phyloP scores from a whole-genome alignment of 2,113 vertebrate genomes.

The Corythornis cristatus region DNA sequence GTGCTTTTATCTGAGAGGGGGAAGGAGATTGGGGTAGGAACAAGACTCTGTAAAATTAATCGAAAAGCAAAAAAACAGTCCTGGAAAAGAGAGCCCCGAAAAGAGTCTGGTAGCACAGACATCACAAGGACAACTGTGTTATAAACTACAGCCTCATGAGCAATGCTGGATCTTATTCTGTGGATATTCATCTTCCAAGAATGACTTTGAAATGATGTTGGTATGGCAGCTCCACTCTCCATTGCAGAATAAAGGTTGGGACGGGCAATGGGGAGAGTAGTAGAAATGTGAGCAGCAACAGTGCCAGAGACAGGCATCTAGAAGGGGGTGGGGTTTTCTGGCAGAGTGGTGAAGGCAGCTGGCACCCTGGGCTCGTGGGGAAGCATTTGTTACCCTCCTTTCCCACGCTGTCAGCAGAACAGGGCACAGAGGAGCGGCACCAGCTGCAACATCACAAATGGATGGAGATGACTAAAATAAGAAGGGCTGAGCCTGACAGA shows the following conservation, averaged over 20 bases:
- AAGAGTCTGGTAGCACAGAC: background rate
- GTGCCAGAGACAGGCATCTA: background rate
- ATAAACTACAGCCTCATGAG: background rate
- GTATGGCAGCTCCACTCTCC: background rate
- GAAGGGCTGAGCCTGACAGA: background rate
- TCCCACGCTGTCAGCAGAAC: no score
- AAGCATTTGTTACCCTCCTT: no score
- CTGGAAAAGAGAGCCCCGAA: background rate
- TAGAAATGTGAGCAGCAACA: background rate
- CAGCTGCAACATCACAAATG: background rate
- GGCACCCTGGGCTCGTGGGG: rapidly evolving
- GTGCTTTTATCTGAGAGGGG: background rate
- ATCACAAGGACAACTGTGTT: background rate
- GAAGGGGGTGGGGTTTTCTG: background rate
- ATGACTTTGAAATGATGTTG: background rate
- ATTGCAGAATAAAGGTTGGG: background rate
- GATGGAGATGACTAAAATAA: background rate
- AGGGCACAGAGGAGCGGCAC: background rate
- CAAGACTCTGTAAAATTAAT: background rate
- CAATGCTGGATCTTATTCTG: background rate
- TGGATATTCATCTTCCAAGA: background rate
- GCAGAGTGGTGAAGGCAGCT: background rate
- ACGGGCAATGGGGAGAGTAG: background rate
- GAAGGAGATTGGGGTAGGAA: background rate
- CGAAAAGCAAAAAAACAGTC: background rate